These are phyloP conservation scores for Etheostoma spectabile DNA, from an alignment of 2,113 vertebrate genomes.

Conservation along the genomic window DNA sequence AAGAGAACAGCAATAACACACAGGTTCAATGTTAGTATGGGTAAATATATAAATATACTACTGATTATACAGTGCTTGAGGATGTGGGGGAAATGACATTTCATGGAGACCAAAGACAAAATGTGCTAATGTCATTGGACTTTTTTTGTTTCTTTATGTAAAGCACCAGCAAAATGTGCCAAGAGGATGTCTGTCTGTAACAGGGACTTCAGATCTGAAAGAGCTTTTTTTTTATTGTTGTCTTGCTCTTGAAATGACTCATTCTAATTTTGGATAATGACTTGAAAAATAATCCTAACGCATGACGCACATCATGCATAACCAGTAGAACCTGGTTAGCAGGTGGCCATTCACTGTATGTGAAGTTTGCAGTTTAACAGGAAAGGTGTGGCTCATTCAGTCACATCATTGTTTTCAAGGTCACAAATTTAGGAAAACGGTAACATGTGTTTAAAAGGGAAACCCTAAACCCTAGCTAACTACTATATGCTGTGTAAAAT, in stretches of 20 bases:
- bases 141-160: constrained; percentile 35
- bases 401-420: not conserved
- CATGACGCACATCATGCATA: constrained; percentile 12
- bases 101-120: constrained; percentile 71
- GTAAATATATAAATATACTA: not conserved
- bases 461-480: not conserved
- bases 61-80: constrained; percentile 16
- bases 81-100: constrained; percentile 26
- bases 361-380: constrained; percentile 26
- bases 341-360: not conserved
- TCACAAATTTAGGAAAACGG: not conserved
- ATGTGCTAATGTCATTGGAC: constrained; percentile 9
- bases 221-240: not conserved
- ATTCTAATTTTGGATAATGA: constrained; percentile 58
- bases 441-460: not conserved
- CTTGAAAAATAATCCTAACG: constrained; percentile 66
- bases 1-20: not conserved
- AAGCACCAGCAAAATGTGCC: constrained; percentile 40
- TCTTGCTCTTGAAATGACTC: constrained; percentile 39
- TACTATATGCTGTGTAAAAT: not conserved
- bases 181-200: constrained; percentile 29
- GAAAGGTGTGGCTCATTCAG: constrained; percentile 21
- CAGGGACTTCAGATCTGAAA: constrained; percentile 9
- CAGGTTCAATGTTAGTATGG: constrained; percentile 19
- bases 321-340: constrained; percentile 64